phyloP scores from a whole-genome alignment of 2,797 vertebrate genomes.

The Peromyscus nudipes region DNA sequence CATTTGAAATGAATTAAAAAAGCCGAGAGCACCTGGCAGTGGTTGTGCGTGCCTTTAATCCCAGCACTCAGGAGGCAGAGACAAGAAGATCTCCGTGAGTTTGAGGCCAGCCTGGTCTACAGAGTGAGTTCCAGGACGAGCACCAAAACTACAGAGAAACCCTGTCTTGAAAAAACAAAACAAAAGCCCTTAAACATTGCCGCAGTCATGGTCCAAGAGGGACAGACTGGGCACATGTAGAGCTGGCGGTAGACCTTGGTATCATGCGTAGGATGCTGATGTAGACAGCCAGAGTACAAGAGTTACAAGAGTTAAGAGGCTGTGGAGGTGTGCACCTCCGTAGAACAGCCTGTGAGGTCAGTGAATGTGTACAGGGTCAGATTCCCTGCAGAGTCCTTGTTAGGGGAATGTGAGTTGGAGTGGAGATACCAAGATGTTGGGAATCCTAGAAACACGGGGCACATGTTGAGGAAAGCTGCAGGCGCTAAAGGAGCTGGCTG shows the following conservation, averaged over 20 bases:
- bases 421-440: background rate
- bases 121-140: too few species aligned
- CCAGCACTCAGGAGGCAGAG: too few species aligned
- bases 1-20: background rate
- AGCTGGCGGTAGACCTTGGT: background rate
- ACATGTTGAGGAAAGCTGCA: background rate
- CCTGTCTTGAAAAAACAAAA: too few species aligned
- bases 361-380: background rate
- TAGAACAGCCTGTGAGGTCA: background rate
- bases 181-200: background rate
- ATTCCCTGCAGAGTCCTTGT: background rate
- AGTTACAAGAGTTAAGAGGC: background rate
- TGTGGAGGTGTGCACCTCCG: background rate
- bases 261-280: background rate
- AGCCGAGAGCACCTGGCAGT: background rate
- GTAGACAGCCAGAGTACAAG: background rate
- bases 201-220: background rate
- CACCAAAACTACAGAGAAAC: too few species aligned
- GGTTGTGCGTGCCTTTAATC: too few species aligned
- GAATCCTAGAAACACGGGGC: background rate
- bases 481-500: background rate
- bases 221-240: background rate
- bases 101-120: too few species aligned
- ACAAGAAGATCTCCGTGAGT: too few species aligned
- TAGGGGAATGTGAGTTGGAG: background rate